Base-by-base conservation (phyloP, 2,888 invertebrate genomes). In the Gastracanthus pulcherrimus region DNA sequence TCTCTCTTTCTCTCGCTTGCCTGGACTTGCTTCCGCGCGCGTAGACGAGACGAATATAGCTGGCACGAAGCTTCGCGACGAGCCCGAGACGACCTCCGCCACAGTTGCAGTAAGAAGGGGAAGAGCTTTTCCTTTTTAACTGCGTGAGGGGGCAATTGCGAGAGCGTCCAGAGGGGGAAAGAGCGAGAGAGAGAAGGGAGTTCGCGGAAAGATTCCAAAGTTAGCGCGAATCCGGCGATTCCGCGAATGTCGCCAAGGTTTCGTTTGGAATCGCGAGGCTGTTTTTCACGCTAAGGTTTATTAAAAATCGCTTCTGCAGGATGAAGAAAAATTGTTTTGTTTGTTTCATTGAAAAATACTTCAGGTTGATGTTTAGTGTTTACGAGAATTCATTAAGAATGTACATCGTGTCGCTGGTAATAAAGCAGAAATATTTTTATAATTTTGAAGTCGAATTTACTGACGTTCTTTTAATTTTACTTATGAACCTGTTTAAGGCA, bases 121-220 rank as follows among this genome's bases (percentile, higher is more conserved):
- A 71, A 38, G 58, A 58, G 76, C 55, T 76, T 76, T 60, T 76
- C 55, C 67, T 45, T 69, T 76, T 67, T 45, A 67, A 41, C 67
- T 19, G 45, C 34, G 76, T 31, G 13, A 26, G 19, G 31, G 3
- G 26, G 66, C 60, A 41, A 67, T 66, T 64, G 77, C 64, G 36
- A 62, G 62, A 19, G 67, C n/a, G 23, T 16, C n/a, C n/a, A n/a
- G 13, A 26, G 19, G 31, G 3, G 26, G 66, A 45, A 41, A 67
- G 55, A 51, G 77, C 64, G 36, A 62, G 62, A 19, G 51, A 51
- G 19, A 55, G 11, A 11, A 26, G 51, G 9, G 23, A 26, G 3
- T 80, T 75, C 80, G 70, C 36, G 51, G 70, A 75, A 80, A 51
- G 69, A 66, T 60, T 74, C 80, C 80, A 75, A 70, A 80, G 74